phyloP scores from a whole-genome alignment of 1,140 invertebrate genomes.

The Neodiprion pinetum region DNA sequence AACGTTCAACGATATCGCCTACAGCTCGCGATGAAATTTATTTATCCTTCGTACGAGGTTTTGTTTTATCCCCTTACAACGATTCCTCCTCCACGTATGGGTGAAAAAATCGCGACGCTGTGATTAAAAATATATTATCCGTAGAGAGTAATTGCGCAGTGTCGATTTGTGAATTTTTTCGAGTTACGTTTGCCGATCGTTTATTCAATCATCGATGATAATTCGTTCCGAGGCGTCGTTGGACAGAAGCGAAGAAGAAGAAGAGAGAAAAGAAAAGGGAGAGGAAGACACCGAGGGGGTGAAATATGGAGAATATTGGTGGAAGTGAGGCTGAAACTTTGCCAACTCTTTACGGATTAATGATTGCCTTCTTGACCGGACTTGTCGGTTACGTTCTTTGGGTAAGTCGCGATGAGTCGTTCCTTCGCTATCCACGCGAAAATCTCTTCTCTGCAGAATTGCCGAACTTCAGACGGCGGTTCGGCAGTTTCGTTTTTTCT shows the following conservation, averaged over 20 bases:
- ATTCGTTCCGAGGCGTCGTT: conserved; percentile 78
- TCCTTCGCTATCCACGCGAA: conserved; percentile 14
- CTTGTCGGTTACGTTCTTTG: conserved; percentile 55
- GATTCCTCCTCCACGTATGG: too few species aligned
- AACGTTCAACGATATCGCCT: too few species aligned
- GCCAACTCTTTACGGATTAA: conserved; percentile 53
- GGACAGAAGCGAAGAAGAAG: conserved; percentile 75
- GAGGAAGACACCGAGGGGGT: conserved; percentile 11
- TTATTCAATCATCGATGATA: too few species aligned
- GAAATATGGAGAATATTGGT: not conserved
- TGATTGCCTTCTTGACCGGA: conserved; percentile 55
- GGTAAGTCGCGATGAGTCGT: conserved; percentile 43
- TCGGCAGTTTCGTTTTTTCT: not conserved
- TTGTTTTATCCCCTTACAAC: too few species aligned
- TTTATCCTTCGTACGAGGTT: too few species aligned
- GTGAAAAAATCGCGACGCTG: too few species aligned
- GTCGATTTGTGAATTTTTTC: too few species aligned
- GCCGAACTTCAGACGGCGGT: not conserved
- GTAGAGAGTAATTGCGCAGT: too few species aligned
- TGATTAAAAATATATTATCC: too few species aligned
- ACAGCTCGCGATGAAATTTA: too few species aligned
- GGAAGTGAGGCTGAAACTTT: conserved; percentile 43
- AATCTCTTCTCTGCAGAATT: not conserved
- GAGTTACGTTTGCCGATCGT: too few species aligned
- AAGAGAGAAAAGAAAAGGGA: conserved; percentile 15